Evolutionary conservation across 2,113 vertebrate genomes (phyloP), one percentile per base, ranked within the genome.

Genomic region (Proteles cristata): DNA sequence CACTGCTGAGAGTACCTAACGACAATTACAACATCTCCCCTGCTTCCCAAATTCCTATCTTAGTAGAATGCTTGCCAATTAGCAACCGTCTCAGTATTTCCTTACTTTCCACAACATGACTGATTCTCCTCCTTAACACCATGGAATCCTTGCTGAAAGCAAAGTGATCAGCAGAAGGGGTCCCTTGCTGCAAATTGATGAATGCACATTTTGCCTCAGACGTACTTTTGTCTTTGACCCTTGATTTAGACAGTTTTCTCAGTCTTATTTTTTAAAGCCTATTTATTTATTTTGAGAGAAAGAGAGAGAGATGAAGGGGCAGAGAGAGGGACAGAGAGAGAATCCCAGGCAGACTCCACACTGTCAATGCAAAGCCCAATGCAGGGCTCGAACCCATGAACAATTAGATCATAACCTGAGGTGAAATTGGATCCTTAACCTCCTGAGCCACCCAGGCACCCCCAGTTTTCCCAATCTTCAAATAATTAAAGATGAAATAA

Each of bases 401-500:
- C 58, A 61, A 21, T 61, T 23, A 61, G 19, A 61, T 61, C 58
- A 61, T 23, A 21, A 61, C 58, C 21, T 61, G 58, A 61, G 21
- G 21, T 2, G 8, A 61, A 23, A 61, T 23, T 61, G 58, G 58
- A 61, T 61, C 58, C 58, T 61, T 23, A 61, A 61, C 58, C 7
- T 61, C 58, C 58, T 61, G 58, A 61, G 58, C 58, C 21, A 61
- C 58, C 58, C 58, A 61, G 58, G 58, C 7, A 7, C 58, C 58
- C 58, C 58, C 84, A 97, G 66, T 45, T 97, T 93, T 88, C 94
- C 66, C 92, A 90, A 74, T 77, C 12, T 77, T 90, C 53, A 95
- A 94, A 95, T 94, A 97, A 88, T 69, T 96, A 91, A 95, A 95
- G 68, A 95, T 95, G 61, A 95, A 80, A 85, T 25, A 85, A 82